A percentile compares a stretch with the other conserved stretches of the same genome.
Conservation (phyloP, 1,140 invertebrate genomes). For the Chironomus striatipennis region DNA sequence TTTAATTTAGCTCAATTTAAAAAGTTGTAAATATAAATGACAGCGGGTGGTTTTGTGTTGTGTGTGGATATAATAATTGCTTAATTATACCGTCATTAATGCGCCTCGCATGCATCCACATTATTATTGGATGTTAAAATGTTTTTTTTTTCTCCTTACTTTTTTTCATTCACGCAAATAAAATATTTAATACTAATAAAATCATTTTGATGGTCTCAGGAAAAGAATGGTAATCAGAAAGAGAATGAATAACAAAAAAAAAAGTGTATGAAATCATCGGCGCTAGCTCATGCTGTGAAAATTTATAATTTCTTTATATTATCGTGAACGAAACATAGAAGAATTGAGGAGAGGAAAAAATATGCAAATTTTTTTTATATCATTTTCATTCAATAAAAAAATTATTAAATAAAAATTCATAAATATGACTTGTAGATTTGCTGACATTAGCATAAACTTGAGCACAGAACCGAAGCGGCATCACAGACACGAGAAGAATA, state of each 20-base stretch:
- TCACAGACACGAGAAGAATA: neutral
- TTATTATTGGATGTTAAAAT: neutral
- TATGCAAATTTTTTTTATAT: conserved; percentile 15
- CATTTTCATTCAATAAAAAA: conserved; percentile 4
- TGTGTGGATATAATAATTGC: conserved; percentile 13
- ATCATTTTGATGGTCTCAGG: conserved; percentile 3
- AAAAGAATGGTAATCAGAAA: neutral
- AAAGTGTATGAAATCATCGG: neutral
- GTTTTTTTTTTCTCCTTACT: neutral
- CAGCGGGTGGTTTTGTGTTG: neutral
- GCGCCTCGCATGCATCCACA: conserved; percentile 4
- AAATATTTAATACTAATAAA: neutral
- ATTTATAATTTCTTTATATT: neutral
- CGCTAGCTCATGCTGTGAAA: conserved; percentile 11
- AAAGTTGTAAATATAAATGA: conserved; percentile 15
- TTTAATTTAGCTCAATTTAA: conserved; percentile 15
- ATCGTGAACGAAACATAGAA: no score
- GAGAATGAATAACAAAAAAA: no score
- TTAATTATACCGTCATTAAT: conserved; percentile 9
- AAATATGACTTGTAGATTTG: neutral
- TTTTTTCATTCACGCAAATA: neutral
- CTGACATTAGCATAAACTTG: conserved; percentile 1
- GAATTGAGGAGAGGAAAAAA: neutral
- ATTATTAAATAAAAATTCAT: no score
- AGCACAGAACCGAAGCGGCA: neutral